Conservation (phyloP, 2,888 invertebrate species). For the Eucera pruinosa region DNA sequence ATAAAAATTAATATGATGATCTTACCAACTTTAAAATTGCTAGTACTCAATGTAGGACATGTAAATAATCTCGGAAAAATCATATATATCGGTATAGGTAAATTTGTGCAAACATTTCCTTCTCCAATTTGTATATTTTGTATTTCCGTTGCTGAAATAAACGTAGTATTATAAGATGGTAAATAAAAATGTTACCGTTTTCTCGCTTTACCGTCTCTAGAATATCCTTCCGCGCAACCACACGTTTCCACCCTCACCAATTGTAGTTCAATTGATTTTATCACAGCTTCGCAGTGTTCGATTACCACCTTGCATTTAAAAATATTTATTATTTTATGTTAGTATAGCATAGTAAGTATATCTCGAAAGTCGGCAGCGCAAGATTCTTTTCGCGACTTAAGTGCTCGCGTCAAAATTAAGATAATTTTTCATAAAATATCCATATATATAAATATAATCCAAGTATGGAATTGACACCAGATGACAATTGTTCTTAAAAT, state of each 20-base stretch:
- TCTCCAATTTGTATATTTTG: constrained; percentile 99
- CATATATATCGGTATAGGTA: constrained; percentile 96
- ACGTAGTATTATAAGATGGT: constrained; percentile 7
- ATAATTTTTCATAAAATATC: too few relatives aligned
- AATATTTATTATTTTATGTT: constrained; percentile 2
- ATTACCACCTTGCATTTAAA: constrained; percentile 87
- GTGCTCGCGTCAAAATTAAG: too few relatives aligned
- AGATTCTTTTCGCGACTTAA: too few relatives aligned
- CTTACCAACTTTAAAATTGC: constrained; percentile 97
- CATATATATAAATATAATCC: too few relatives aligned
- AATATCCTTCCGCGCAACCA: constrained; percentile 96
- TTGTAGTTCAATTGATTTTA: constrained; percentile 97
- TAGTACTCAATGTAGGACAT: constrained; percentile 95
- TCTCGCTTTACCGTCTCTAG: constrained; percentile 90
- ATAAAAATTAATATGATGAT: constrained; percentile 23
- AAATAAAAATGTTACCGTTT: background rate
- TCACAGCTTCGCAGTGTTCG: constrained; percentile 92
- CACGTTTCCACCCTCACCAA: constrained; percentile 97
- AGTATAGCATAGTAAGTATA: too few relatives aligned
- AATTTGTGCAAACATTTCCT: constrained; percentile 93
- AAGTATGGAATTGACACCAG: too few relatives aligned
- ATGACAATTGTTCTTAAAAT: too few relatives aligned
- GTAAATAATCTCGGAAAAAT: constrained; percentile 97
- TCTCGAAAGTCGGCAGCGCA: too few relatives aligned
- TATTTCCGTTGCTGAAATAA: constrained; percentile 93